phyloP scores from a whole-genome alignment of 2,113 vertebrate genomes.

The Telmatochromis sp. region DNA sequence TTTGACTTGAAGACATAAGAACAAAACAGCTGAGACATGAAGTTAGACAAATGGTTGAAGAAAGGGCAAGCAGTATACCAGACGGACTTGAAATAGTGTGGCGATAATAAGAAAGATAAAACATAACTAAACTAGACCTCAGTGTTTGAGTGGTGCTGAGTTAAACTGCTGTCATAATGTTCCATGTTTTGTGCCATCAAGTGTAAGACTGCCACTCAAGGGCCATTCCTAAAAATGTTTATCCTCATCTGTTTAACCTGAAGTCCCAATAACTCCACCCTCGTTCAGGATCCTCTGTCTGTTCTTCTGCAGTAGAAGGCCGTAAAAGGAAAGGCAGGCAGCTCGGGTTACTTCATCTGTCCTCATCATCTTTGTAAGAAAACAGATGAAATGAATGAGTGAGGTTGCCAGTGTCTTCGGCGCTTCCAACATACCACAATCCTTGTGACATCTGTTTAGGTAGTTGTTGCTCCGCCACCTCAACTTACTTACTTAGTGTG shows the following conservation, averaged over 20 bases:
- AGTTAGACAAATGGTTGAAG: neutral
- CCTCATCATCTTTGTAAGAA: conserved; percentile 44
- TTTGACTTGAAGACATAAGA: neutral
- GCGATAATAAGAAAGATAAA: neutral
- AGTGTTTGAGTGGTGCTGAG: neutral
- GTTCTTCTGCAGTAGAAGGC: conserved; percentile 10
- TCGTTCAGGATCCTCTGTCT: neutral
- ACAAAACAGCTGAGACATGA: neutral
- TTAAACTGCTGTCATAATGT: neutral
- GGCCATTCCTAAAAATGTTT: conserved; percentile 14
- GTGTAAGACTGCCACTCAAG: conserved; percentile 6
- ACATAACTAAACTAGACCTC: neutral
- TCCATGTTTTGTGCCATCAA: conserved; percentile 31
- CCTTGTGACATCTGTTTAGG: conserved; percentile 69
- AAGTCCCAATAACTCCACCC: conserved; percentile 24
- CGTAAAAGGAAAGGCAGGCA: conserved; percentile 34
- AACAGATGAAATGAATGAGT: conserved; percentile 46
- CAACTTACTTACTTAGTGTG: conserved; percentile 60
- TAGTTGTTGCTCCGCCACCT: conserved; percentile 55
- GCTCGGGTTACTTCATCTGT: conserved; percentile 50
- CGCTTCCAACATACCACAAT: conserved; percentile 44
- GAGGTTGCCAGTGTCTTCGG: conserved; percentile 50
- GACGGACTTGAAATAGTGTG: neutral
- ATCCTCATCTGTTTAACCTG: conserved; percentile 36
- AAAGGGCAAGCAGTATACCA: neutral